phyloP scores from a whole-genome alignment of 2,113 vertebrate genomes.

The Otis tarda region DNA sequence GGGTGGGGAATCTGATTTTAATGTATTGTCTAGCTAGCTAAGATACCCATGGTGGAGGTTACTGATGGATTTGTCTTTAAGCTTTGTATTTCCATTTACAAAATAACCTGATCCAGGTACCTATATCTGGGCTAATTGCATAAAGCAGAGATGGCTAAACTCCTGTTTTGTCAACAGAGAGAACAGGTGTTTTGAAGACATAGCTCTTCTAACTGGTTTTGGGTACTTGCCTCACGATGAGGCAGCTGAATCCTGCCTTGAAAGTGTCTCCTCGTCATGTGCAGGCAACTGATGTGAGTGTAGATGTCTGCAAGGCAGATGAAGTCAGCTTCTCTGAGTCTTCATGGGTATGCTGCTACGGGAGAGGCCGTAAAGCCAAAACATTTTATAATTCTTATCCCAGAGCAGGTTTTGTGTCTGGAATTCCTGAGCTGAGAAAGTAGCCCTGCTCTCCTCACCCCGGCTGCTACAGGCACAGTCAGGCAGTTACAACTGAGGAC shows the following conservation, averaged over 20 bases:
- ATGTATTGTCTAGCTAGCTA: neutral
- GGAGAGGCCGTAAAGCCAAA: neutral
- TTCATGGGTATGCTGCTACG: neutral
- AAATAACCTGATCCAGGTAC: neutral
- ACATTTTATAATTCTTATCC: neutral
- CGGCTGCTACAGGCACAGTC: accelerated
- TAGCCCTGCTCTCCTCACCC: neutral
- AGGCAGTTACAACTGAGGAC: neutral
- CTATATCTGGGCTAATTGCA: accelerated
- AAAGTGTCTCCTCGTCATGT: accelerated
- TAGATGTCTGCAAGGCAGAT: neutral
- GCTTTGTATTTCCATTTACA: neutral
- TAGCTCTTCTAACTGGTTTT: neutral
- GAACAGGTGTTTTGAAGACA: neutral
- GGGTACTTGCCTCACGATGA: neutral
- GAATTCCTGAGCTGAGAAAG: neutral
- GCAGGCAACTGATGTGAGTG: neutral
- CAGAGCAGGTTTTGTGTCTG: neutral
- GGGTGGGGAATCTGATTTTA: neutral
- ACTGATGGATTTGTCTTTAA: neutral
- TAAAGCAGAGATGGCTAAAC: neutral
- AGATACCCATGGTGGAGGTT: neutral
- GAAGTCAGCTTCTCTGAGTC: neutral
- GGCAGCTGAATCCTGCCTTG: neutral
- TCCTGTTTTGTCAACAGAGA: neutral